These are phyloP conservation scores for Nannobrachium achirus DNA, from an alignment of 2,113 vertebrate species.

Conservation along the genomic window DNA sequence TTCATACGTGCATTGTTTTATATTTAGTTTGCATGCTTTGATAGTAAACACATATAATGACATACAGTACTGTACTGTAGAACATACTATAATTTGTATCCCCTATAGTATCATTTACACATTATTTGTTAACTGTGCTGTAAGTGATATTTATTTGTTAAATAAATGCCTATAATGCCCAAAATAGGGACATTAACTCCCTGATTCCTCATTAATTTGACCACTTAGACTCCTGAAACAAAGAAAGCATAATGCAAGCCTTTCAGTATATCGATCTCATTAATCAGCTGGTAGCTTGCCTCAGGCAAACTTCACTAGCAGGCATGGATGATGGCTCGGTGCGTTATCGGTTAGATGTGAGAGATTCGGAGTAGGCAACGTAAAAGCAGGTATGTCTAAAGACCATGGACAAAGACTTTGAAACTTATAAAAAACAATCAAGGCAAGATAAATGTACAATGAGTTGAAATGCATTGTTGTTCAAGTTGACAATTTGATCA, in stretches of 20 bases:
- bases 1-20: too few relatives aligned
- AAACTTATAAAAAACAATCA: not conserved
- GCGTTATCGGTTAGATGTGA: not conserved
- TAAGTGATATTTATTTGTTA: too few relatives aligned
- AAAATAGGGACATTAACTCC: not conserved
- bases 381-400: not conserved
- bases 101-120: too few relatives aligned
- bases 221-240: not conserved
- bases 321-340: not conserved
- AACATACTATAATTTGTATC: too few relatives aligned
- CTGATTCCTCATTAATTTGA: not conserved
- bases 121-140: too few relatives aligned
- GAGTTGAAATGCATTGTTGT: not conserved
- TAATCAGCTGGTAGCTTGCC: constrained; percentile 29
- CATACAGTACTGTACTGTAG: too few relatives aligned
- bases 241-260: not conserved
- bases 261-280: constrained; percentile 2
- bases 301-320: not conserved
- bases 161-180: too few relatives aligned
- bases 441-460: constrained; percentile 7
- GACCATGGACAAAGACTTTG: constrained; percentile 2
- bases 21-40: too few relatives aligned
- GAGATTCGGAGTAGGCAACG: not conserved
- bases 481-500: too few relatives aligned
- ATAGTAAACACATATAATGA: too few relatives aligned